Conservation (phyloP, 2,888 invertebrate species). For the Volucella inflata region DNA sequence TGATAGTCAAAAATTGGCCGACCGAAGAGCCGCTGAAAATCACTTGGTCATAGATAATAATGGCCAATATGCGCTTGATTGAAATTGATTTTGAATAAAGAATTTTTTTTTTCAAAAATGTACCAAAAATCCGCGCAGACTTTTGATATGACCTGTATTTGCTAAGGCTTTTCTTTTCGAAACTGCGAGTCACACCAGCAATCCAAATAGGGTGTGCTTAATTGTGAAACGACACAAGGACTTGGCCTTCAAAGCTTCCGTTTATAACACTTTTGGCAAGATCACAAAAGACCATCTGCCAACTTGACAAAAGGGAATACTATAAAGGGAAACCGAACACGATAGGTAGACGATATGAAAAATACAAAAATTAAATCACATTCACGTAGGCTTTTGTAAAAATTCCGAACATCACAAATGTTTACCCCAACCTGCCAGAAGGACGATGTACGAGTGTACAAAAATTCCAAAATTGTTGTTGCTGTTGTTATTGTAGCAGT, state of each 20-base stretch:
- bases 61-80: too few relatives aligned
- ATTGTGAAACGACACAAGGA: too few relatives aligned
- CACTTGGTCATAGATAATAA: too few relatives aligned
- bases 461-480: constrained; percentile 55
- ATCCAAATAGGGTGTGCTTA: too few relatives aligned
- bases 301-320: constrained; percentile 17
- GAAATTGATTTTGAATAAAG: too few relatives aligned
- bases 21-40: too few relatives aligned
- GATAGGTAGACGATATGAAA: constrained; percentile 10
- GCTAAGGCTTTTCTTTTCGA: too few relatives aligned
- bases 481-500: not conserved
- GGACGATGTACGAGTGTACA: constrained; percentile 2
- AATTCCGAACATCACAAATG: constrained; percentile 59
- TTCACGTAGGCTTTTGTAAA: constrained; percentile 69
- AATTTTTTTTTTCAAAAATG: too few relatives aligned
- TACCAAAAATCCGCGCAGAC: too few relatives aligned
- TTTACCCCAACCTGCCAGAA: constrained; percentile 42
- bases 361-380: constrained; percentile 35
- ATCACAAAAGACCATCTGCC: constrained; percentile 59
- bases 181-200: too few relatives aligned
- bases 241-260: not conserved
- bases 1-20: too few relatives aligned
- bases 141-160: too few relatives aligned
- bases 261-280: constrained; percentile 47
- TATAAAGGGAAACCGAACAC: not conserved